Evolutionary conservation across 2,113 vertebrate species (phyloP), one percentile per base, ranked within the genome.

Genomic region (Triplophysa dalaica): DNA sequence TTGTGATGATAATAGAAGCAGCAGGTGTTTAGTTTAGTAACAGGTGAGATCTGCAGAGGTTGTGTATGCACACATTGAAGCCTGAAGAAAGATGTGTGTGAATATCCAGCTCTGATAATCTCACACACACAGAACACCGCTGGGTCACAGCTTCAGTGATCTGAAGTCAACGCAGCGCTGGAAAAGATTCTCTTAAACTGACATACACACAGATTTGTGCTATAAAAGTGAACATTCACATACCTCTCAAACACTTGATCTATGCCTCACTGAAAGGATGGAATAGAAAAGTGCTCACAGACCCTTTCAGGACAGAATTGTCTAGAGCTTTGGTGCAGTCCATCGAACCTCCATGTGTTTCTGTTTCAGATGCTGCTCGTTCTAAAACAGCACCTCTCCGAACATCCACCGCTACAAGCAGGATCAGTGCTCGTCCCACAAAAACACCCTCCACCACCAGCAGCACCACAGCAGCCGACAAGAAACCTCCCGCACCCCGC

Each of bases 401-500:
- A 80, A 68, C 90, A 52, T 63, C 88, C 8, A 82, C 89, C 1
- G 3, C 86, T 77, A 6, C 83, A 0, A 13, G 88, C 0, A 24
- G 87, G 4, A 8, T 88, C 19, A 0, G 92, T 43, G 1, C 86
- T 60, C 94, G 94, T n/a, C 9, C 88, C 0, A 3, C 90, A 0
- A 60, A 90, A 10, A 19, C 90, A 62, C 7, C 92, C 64, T 2
- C 87, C 0, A 74, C 89, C 75, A 88, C 87, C 1, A 17, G 92
- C 0, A 29, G 87, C 60, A 74, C 92, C 2, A 81, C 90, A 2
- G 70, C 91, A 0, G 91, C 95, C 0, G 89, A 93, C 58, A 97
- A 93, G 86, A 97, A 94, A 72, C 24, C 90, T 2, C 43, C 80
- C 0, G 8, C 91, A 0, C 70, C 91, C 16, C 94, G 93, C n/a